phyloP scores from a whole-genome alignment of 2,113 vertebrate genomes.

The Junco hyemalis region DNA sequence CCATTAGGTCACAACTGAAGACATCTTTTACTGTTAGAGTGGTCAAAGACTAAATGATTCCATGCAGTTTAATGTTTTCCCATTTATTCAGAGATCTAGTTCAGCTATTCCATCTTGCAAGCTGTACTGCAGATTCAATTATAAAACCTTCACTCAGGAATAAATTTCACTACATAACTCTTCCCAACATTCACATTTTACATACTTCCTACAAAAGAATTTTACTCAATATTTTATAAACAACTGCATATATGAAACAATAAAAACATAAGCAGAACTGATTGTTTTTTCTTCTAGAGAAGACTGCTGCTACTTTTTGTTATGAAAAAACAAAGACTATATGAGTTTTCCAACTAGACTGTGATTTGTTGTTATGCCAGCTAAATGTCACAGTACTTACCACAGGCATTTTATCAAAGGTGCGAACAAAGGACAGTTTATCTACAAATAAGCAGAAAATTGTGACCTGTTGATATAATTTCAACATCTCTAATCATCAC shows the following conservation, averaged over 20 bases:
- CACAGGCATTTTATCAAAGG: conserved; percentile 83
- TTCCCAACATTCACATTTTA: background rate
- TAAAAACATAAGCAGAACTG: background rate
- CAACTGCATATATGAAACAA: background rate
- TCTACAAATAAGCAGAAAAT: conserved; percentile 75
- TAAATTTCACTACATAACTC: background rate
- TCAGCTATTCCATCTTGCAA: background rate
- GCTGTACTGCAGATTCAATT: background rate
- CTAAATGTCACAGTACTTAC: conserved; percentile 73
- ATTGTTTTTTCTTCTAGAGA: background rate
- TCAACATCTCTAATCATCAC: background rate
- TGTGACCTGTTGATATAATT: background rate
- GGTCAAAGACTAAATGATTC: background rate
- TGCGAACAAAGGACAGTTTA: conserved; percentile 79
- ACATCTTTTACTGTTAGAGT: background rate
- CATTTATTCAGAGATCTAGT: background rate
- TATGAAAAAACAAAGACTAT: background rate
- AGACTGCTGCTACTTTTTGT: background rate
- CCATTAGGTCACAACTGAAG: background rate
- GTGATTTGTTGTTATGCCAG: background rate
- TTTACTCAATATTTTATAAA: background rate
- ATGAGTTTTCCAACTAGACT: background rate
- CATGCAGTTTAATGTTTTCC: background rate
- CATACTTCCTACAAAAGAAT: background rate
- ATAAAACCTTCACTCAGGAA: background rate